Percentiles rank a stretch among this genome's conserved stretches.
Evolutionary conservation across 2,113 vertebrate genomes (phyloP).

Genomic region (Tenrec ecaudatus): DNA sequence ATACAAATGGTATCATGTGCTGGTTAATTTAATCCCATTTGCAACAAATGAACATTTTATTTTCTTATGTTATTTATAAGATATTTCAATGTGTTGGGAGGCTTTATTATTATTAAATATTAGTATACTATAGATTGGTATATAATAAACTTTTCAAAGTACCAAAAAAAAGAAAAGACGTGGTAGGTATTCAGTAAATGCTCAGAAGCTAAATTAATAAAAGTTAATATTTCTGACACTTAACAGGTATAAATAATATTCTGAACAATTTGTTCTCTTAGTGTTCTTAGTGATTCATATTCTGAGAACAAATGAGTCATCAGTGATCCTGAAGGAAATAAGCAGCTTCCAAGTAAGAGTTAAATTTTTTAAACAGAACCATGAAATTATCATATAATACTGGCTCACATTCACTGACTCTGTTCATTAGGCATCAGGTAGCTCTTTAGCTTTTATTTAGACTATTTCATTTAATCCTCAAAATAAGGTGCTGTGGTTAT

Average conservation of each 20-base stretch:
- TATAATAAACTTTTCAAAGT: slow-evolving; percentile 84
- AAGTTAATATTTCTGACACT: slow-evolving; percentile 29
- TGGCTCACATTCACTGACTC: not conserved
- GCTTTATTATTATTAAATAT: slow-evolving; percentile 80
- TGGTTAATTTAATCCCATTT: slow-evolving; percentile 75
- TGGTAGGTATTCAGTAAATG: not conserved
- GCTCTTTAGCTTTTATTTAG: not conserved
- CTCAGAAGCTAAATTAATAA: slow-evolving; percentile 19
- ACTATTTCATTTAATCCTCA: slow-evolving; percentile 37
- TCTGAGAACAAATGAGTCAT: slow-evolving; percentile 62
- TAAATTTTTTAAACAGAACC: slow-evolving; percentile 2
- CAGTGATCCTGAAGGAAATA: slow-evolving; percentile 25
- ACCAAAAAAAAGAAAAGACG: not conserved
- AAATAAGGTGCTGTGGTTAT: not conserved
- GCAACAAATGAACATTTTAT: slow-evolving; percentile 69
- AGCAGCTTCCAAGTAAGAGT: not conserved
- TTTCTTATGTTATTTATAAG: slow-evolving; percentile 82
- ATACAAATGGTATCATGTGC: slow-evolving; percentile 4
- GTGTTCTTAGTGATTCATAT: slow-evolving; percentile 51
- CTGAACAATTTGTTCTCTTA: slow-evolving; percentile 60
- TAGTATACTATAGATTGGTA: slow-evolving; percentile 57
- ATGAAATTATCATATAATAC: slow-evolving; percentile 2
- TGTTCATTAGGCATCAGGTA: slow-evolving; percentile 3
- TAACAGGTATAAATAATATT: slow-evolving; percentile 49
- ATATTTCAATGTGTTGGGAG: slow-evolving; percentile 60